These are phyloP conservation scores for Cladorhizidae sp. DNA, from an alignment of 37 sponge, comb jelly and placozoan species.

Conservation along the genomic window DNA sequence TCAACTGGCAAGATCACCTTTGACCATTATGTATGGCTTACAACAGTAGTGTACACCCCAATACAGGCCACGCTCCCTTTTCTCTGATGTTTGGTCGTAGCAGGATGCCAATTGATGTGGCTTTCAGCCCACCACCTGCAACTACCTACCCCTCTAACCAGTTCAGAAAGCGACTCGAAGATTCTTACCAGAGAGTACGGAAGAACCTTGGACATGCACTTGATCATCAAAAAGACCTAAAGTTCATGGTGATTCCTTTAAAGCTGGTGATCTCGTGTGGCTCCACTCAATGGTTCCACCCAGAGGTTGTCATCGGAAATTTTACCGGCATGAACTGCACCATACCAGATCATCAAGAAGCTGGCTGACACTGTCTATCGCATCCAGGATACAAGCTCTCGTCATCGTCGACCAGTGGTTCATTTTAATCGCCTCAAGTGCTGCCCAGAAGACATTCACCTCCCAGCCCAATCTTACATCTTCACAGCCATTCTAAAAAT, in stretches of 20 bases:
- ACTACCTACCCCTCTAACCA: neutral
- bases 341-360: neutral
- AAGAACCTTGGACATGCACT: neutral
- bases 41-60: constrained; percentile 1
- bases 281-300: constrained; percentile 8
- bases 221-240: constrained; percentile 5
- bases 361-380: constrained; percentile 5
- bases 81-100: neutral
- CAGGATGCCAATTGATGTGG: neutral
- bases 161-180: too few relatives aligned
- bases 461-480: neutral
- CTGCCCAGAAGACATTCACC: neutral
- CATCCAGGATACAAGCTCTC: neutral
- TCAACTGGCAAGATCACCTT: constrained; percentile 6
- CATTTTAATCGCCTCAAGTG: constrained; percentile 23
- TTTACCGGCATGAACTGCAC: constrained; percentile 8
- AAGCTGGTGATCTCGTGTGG: constrained; percentile 8
- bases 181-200: neutral
- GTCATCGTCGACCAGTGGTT: neutral
- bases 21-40: neutral
- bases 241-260: neutral
- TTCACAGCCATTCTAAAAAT: neutral
- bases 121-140: neutral
- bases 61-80: neutral
- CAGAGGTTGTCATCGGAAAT: neutral